These are phyloP conservation scores for Bellardia pandia DNA, from an alignment of 2,888 invertebrate species.

Conservation along the genomic window DNA sequence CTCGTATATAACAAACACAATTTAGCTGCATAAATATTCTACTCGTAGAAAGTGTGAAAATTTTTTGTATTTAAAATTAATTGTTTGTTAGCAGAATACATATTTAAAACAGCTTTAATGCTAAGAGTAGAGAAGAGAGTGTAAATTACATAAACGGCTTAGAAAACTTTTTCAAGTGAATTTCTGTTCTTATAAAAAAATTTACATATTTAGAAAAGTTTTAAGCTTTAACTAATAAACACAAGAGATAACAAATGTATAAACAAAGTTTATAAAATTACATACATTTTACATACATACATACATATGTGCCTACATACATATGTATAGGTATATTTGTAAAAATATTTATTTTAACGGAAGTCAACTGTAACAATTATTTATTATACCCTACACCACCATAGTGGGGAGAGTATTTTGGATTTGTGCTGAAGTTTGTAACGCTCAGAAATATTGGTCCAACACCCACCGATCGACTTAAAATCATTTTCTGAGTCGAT, in stretches of 20 bases:
- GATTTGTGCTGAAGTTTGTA: too few species aligned
- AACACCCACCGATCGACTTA: too few species aligned
- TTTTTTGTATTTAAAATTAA: constrained; percentile 9
- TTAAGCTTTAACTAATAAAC: neutral
- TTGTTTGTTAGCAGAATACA: constrained; percentile 1
- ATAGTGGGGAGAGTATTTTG: too few species aligned
- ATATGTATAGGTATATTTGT: too few species aligned
- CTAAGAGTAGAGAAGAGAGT: neutral
- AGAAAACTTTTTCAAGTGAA: neutral
- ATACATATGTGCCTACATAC: too few species aligned
- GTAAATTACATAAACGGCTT: neutral
- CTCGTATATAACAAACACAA: neutral
- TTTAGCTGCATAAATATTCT: neutral
- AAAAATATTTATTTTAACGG: neutral
- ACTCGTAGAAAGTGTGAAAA: neutral
- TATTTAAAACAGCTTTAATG: neutral
- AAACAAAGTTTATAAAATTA: too few species aligned
- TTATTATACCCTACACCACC: too few species aligned
- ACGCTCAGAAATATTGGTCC: too few species aligned
- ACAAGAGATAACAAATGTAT: neutral
- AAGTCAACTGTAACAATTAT: constrained; percentile 11
- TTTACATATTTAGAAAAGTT: neutral
- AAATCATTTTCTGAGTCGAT: too few species aligned
- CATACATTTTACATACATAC: too few species aligned
- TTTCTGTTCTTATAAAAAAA: neutral